phyloP scores from a whole-genome alignment of 2,797 vertebrate genomes.

The Jordanella pulchra region DNA sequence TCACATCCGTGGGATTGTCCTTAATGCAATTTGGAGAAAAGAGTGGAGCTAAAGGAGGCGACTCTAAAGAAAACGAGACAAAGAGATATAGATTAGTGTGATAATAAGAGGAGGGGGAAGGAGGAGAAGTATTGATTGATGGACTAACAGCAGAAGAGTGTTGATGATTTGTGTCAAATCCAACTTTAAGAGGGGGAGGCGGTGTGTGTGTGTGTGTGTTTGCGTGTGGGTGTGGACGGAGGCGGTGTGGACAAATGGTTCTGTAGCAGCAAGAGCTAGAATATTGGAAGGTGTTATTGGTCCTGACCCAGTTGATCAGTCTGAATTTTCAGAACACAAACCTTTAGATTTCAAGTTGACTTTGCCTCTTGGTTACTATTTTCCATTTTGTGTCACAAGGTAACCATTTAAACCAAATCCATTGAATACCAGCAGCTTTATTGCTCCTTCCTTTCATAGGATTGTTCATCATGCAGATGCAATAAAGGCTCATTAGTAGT shows the following conservation, averaged over 20 bases:
- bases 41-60: constrained; percentile 72
- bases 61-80: constrained; percentile 90
- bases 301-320: constrained; percentile 55
- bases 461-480: background rate
- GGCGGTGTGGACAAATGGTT: background rate
- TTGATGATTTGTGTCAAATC: constrained; percentile 95
- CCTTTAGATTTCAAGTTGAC: background rate
- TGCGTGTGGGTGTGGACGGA: constrained; percentile 14
- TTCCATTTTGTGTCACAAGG: background rate
- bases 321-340: constrained; percentile 8
- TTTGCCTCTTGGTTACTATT: background rate
- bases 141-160: constrained; percentile 71
- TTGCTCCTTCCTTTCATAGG: background rate
- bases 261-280: constrained; percentile 3
- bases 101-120: constrained; percentile 81
- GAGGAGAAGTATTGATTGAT: constrained; percentile 93
- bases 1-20: constrained; percentile 74
- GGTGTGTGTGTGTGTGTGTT: constrained; percentile 11
- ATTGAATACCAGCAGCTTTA: background rate
- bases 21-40: constrained; percentile 86
- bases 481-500: background rate
- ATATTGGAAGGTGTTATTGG: constrained; percentile 35
- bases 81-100: constrained; percentile 96
- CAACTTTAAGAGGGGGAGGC: constrained; percentile 86
- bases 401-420: background rate